Evolutionary conservation across 2,888 invertebrate genomes (phyloP).

Genomic region (Ischnus inquisitorius): DNA sequence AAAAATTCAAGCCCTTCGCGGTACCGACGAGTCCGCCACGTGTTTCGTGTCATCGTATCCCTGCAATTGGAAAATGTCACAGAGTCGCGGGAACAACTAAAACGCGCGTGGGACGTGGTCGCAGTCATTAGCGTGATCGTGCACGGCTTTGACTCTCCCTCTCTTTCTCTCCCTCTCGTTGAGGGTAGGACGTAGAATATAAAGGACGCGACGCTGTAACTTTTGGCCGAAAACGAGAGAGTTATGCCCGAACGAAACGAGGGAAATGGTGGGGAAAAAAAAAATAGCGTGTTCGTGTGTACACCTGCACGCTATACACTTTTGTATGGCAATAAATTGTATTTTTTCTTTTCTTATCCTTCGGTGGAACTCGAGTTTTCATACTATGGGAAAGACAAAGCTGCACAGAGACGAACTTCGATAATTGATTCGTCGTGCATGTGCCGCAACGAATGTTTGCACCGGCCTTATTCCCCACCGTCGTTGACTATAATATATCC

Average conservation of each 20-base stretch:
- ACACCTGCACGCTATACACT: constrained; percentile 23
- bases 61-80: constrained; percentile 45
- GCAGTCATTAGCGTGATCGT: constrained; percentile 67
- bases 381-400: constrained; percentile 31
- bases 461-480: constrained; percentile 9
- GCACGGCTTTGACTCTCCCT: not conserved
- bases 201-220: constrained; percentile 55
- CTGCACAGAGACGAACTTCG: constrained; percentile 27
- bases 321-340: constrained; percentile 36
- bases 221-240: constrained; percentile 32
- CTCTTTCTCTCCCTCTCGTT: too few relatives aligned
- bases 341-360: not conserved
- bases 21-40: not conserved
- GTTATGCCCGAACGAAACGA: constrained; percentile 23
- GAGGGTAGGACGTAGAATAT: constrained; percentile 20
- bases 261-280: constrained; percentile 18
- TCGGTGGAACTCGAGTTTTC: constrained; percentile 3
- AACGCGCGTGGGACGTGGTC: constrained; percentile 51
- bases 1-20: not conserved
- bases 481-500: constrained; percentile 1
- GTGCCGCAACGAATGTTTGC: constrained; percentile 28
- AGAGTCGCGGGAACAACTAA: constrained; percentile 36
- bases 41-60: constrained; percentile 23
- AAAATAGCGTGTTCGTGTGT: constrained; percentile 10
- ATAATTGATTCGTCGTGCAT: constrained; percentile 58